These are phyloP conservation scores for Temnothorax ravouxi DNA, from an alignment of 2,888 invertebrate species.

Conservation along the genomic window DNA sequence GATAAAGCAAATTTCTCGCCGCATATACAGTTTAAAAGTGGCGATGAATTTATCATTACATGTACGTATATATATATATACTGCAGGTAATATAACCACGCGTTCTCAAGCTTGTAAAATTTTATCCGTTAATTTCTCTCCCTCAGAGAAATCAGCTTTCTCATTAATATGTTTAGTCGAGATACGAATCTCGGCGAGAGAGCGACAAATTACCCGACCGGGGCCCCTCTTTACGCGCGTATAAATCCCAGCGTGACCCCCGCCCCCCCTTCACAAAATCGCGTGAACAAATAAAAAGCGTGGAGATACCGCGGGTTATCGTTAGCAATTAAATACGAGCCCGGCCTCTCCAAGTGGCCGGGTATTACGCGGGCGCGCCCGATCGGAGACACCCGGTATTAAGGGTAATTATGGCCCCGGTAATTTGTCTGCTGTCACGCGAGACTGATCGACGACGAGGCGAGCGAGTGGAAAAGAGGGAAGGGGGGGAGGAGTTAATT, in stretches of 20 bases:
- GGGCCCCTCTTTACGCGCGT: background rate
- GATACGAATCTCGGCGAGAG: slow-evolving; percentile 51
- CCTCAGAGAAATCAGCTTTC: slow-evolving; percentile 41
- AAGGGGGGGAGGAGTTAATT: slow-evolving; percentile 25
- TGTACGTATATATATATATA: no score
- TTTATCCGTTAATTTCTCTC: slow-evolving; percentile 25
- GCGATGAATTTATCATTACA: slow-evolving; percentile 23
- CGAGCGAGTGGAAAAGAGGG: background rate
- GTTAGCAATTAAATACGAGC: slow-evolving; percentile 48
- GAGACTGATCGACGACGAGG: slow-evolving; percentile 40
- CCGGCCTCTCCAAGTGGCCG: slow-evolving; percentile 33
- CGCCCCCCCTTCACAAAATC: background rate
- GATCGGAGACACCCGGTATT: slow-evolving; percentile 54
- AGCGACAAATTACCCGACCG: slow-evolving; percentile 34
- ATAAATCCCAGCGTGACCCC: background rate
- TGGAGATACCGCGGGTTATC: slow-evolving; percentile 13
- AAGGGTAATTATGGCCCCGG: slow-evolving; percentile 50
- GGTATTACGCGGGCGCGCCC: slow-evolving; percentile 40
- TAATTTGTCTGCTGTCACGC: slow-evolving; percentile 56
- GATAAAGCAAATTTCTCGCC: slow-evolving; percentile 18
- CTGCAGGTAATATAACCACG: no score
- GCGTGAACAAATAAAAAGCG: slow-evolving; percentile 47
- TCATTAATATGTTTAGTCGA: slow-evolving; percentile 47
- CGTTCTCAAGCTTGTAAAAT: slow-evolving; percentile 12
- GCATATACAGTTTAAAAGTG: background rate